A percentile compares a stretch with the other conserved stretches of the same genome.
Conservation (phyloP, 2,113 vertebrate species). For the Peromyscus polionotus region DNA sequence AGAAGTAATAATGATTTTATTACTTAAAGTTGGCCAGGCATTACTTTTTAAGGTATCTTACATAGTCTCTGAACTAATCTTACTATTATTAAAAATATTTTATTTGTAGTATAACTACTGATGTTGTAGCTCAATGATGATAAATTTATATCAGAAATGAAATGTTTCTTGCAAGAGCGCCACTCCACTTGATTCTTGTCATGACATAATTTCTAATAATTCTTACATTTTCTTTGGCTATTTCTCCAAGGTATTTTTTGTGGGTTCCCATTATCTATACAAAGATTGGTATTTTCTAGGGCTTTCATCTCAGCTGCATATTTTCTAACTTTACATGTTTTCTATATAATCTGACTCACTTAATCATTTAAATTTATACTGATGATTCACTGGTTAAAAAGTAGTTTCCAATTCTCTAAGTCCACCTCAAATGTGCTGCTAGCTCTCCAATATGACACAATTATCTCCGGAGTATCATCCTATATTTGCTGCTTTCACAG, state of each 20-base stretch:
- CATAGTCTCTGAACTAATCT: neutral
- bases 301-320: neutral
- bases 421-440: neutral
- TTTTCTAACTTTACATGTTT: neutral
- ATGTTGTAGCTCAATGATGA: neutral
- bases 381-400: neutral
- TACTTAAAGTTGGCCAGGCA: neutral
- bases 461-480: neutral
- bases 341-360: neutral
- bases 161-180: neutral
- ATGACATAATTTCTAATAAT: neutral
- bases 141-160: neutral
- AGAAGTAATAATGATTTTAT: constrained; percentile 11
- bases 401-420: neutral
- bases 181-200: neutral
- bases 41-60: neutral
- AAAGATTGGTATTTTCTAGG: neutral
- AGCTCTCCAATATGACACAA: neutral
- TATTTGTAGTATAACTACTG: neutral
- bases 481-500: neutral
- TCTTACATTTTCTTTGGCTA: neutral
- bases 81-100: constrained; percentile 29
- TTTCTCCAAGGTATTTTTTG: neutral
- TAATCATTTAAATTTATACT: neutral
- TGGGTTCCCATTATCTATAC: neutral